Conservation (phyloP, 92 coral and sea anemone species). For the Zoanthus solanderi region DNA sequence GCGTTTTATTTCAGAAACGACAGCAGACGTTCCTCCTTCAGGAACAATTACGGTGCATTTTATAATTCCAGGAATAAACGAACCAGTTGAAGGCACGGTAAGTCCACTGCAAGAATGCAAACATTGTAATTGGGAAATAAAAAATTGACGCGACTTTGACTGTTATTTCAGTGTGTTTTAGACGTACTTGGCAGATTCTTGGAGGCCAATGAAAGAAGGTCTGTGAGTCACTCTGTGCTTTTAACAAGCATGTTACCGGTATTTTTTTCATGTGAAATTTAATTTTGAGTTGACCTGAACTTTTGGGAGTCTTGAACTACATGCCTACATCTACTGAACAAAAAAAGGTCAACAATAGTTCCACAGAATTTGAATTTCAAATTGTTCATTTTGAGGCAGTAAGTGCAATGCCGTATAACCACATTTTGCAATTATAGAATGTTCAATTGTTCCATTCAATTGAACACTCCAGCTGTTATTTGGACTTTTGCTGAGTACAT, state of each 20-base stretch:
- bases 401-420: not conserved
- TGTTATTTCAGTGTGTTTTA: not conserved
- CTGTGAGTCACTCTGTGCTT: not conserved
- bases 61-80: conserved; percentile 91
- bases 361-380: not conserved
- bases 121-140: not conserved
- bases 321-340: not conserved
- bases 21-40: conserved; percentile 44
- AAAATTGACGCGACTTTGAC: not conserved
- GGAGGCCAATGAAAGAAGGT: not conserved
- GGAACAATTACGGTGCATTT: conserved; percentile 87
- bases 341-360: not conserved
- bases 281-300: not conserved
- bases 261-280: not conserved
- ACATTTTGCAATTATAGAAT: not conserved
- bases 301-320: not conserved
- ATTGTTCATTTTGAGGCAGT: not conserved
- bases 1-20: not conserved
- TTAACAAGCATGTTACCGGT: not conserved
- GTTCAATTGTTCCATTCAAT: not conserved
- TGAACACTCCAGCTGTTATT: not conserved
- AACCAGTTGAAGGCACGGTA: conserved; percentile 88
- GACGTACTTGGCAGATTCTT: not conserved
- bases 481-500: not conserved
- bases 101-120: conserved; percentile 19